Conservation (phyloP, 2,888 invertebrate genomes). For the Melanchra persicariae region DNA sequence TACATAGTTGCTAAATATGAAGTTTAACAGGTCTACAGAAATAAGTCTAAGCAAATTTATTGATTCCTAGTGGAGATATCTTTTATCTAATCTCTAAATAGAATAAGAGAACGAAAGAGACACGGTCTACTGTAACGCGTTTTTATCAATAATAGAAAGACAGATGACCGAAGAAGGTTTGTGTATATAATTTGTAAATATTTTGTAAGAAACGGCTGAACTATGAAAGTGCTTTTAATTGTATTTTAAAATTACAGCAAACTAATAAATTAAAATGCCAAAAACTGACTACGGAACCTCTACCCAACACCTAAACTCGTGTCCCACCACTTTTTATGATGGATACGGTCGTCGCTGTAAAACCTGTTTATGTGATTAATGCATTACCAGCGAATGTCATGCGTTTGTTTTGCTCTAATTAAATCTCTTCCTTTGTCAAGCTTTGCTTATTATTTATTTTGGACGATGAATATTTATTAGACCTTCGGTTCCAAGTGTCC, state of each 20-base stretch:
- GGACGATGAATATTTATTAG: conserved; percentile 60
- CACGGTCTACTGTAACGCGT: too few species aligned
- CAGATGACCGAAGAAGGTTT: too few species aligned
- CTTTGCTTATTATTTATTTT: conserved; percentile 61
- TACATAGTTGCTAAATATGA: neutral
- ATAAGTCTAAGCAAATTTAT: neutral
- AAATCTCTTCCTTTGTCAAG: conserved; percentile 79
- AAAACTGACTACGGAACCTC: conserved; percentile 57
- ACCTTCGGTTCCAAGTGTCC: conserved; percentile 49
- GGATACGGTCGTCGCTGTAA: conserved; percentile 73
- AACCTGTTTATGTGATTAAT: conserved; percentile 83
- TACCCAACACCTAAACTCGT: neutral
- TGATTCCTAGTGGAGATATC: neutral
- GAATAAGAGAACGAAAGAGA: neutral
- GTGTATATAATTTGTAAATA: too few species aligned
- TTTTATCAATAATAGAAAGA: too few species aligned
- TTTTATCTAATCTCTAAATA: too few species aligned
- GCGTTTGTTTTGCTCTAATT: conserved; percentile 80
- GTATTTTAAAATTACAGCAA: neutral
- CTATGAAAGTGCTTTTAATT: too few species aligned
- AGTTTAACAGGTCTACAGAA: neutral
- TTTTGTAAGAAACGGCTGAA: too few species aligned
- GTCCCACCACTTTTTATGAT: conserved; percentile 60
- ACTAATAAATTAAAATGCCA: neutral
- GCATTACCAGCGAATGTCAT: conserved; percentile 80